These are phyloP conservation scores for Channa maculata DNA, from an alignment of 2,113 vertebrate genomes.

Conservation along the genomic window DNA sequence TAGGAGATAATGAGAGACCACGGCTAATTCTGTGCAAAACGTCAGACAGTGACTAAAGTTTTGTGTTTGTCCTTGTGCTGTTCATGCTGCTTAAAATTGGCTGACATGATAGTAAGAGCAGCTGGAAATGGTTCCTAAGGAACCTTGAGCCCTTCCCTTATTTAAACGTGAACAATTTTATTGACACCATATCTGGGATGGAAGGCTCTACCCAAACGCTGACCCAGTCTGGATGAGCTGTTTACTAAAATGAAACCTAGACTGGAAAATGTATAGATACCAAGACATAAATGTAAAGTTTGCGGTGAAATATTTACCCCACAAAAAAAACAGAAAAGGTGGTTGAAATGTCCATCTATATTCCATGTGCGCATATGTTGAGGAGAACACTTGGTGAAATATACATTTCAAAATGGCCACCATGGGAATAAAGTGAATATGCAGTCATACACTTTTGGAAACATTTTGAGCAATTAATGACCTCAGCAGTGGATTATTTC, in stretches of 20 bases:
- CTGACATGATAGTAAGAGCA: constrained; percentile 5
- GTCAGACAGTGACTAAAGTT: constrained; percentile 30
- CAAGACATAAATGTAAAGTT: not conserved
- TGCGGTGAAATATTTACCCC: too few relatives aligned
- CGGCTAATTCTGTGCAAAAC: constrained; percentile 13
- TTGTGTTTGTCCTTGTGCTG: constrained; percentile 48
- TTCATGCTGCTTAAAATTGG: not conserved
- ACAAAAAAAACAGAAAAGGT: not conserved
- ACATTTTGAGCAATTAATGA: not conserved
- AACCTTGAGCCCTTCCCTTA: not conserved
- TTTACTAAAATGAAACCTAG: not conserved
- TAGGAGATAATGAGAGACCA: constrained; percentile 38
- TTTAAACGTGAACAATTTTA: constrained; percentile 3
- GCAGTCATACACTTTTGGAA: not conserved
- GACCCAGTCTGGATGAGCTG: not conserved
- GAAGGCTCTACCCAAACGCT: not conserved
- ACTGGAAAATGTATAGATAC: not conserved
- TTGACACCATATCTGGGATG: not conserved
- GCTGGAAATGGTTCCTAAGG: not conserved
- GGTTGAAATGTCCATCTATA: not conserved
- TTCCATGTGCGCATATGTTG: not conserved
- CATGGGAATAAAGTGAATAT: not conserved
- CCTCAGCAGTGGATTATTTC: not conserved
- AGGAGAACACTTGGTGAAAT: not conserved
- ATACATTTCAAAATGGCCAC: not conserved